Conservation (phyloP, 2,888 invertebrate species). For the Yponomeuta cagnagella region DNA sequence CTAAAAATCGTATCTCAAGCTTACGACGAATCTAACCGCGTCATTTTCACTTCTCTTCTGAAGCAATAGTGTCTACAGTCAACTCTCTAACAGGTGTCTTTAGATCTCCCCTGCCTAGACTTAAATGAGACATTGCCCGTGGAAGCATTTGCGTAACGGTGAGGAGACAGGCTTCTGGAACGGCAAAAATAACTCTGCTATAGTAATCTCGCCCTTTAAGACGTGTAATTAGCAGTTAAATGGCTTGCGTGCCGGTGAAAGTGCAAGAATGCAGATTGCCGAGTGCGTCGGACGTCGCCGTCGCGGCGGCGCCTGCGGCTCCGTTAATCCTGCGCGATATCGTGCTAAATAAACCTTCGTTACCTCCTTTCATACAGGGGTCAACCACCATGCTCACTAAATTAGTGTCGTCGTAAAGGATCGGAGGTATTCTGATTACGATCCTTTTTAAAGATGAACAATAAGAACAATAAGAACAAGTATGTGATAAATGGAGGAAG, state of each 20-base stretch:
- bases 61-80: not conserved
- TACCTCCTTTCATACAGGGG: not conserved
- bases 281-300: constrained; percentile 27
- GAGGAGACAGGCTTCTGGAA: constrained; percentile 11
- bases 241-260: constrained; percentile 13
- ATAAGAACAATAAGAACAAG: too few species aligned
- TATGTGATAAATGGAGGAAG: too few species aligned
- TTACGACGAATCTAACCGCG: not conserved
- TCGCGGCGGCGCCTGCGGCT: constrained; percentile 20
- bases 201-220: constrained; percentile 16
- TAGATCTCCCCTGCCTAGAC: constrained; percentile 4
- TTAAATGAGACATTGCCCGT: constrained; percentile 28
- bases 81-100: not conserved
- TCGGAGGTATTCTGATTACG: too few species aligned
- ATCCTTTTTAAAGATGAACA: too few species aligned
- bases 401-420: not conserved
- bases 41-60: not conserved
- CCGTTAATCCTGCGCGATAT: not conserved
- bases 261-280: constrained; percentile 48
- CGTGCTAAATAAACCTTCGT: not conserved
- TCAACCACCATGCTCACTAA: not conserved
- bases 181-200: constrained; percentile 8
- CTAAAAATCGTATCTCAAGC: not conserved
- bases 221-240: not conserved
- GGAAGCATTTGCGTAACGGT: constrained; percentile 42